These are phyloP conservation scores for Drepana falcataria DNA, from an alignment of 2,888 invertebrate species.

Conservation along the genomic window DNA sequence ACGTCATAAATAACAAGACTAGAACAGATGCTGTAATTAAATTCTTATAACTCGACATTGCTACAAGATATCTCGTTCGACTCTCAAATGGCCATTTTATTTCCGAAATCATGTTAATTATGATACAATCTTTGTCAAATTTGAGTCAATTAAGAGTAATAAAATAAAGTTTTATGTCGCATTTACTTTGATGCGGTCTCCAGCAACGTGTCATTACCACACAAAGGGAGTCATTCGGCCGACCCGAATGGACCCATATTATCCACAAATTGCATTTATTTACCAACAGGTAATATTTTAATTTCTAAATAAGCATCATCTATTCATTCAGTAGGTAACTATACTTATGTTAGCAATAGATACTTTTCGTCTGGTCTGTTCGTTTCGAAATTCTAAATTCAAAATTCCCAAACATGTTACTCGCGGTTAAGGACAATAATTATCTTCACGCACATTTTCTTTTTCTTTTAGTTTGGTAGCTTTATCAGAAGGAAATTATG, in stretches of 20 bases:
- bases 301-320: slow-evolving; percentile 40
- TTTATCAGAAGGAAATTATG: too few relatives aligned
- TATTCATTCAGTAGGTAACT: slow-evolving; percentile 4
- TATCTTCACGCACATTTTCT: too few relatives aligned
- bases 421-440: too few relatives aligned
- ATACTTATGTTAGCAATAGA: not conserved
- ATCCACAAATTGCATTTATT: slow-evolving; percentile 6
- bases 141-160: slow-evolving; percentile 72
- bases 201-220: slow-evolving; percentile 57
- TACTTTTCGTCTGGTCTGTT: not conserved
- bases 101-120: slow-evolving; percentile 52
- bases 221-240: slow-evolving; percentile 32
- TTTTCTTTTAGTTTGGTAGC: too few relatives aligned
- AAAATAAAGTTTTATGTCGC: slow-evolving; percentile 76
- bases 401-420: too few relatives aligned
- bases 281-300: slow-evolving; percentile 11
- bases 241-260: slow-evolving; percentile 22
- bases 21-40: not conserved
- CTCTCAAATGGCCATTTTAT: slow-evolving; percentile 40
- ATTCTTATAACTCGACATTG: slow-evolving; percentile 2
- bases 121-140: slow-evolving; percentile 71
- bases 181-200: slow-evolving; percentile 71
- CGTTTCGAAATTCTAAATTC: not conserved
- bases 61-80: slow-evolving; percentile 11
- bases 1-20: not conserved